Evolutionary conservation across 2,888 invertebrate genomes (phyloP), one percentile per base, ranked within the genome.

Genomic region (Bedellia somnulentella): DNA sequence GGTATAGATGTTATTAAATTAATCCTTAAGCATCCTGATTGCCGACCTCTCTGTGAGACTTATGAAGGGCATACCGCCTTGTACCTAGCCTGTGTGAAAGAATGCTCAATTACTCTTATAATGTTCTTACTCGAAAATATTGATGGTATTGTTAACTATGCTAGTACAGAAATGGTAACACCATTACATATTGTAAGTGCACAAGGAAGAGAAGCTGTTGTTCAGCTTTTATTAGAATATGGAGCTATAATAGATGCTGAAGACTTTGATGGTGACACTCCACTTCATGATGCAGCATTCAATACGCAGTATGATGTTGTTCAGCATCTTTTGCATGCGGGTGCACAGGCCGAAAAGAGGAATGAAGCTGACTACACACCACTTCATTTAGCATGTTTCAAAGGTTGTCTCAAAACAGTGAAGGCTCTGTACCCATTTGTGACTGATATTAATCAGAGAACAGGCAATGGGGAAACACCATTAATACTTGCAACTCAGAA

Each of bases 181-280:
- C 77, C 77, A 2, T 37, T 77, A 21, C 77, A 77, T 38, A 45
- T 76, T 24, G 63, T 52, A 6, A 56, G 64, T 41, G 44, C 52
- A 9, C 66, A 67, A 39, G 77, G 76, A 3, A 53, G 59, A 38
- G 39, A 57, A 18, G 60, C 68, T 26, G 45, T 63, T 12, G 56
- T 68, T 11, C 57, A 71, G 31, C 35, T 71, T 12, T 44, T 77
- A 18, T 42, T 77, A 35, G 47, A 68, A 9, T 55, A 68, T 47
- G 67, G 64, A 15, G 71, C 76, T 8, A 49, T 59, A 11, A 42
- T 73, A 32, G 49, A 76, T 45, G 59, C 63, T 4, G 64, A 64
- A 41, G 77, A 77, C 39, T 73, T 64, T 49, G 75, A 77, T 46
- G 73, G 75, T 10, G 76, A 77, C 28, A 73, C 75, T 17, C 67